Evolutionary conservation across 2,888 invertebrate species (phyloP).

Genomic region (Agrochola lychnidis): DNA sequence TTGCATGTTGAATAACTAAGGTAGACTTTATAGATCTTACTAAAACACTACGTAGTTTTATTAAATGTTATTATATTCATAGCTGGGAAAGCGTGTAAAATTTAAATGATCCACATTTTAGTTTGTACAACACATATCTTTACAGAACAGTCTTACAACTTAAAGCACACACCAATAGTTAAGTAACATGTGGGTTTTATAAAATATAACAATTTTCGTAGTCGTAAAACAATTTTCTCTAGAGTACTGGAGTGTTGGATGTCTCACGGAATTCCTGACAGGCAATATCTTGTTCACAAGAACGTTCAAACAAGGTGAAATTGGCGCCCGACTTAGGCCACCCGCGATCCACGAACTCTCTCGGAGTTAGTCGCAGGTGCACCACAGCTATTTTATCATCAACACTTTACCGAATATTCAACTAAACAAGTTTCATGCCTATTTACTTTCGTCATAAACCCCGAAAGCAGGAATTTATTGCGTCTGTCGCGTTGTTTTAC

Average conservation of each 20-base stretch:
- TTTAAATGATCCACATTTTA: neutral
- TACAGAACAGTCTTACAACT: neutral
- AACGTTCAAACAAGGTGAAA: conserved; percentile 81
- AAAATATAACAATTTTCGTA: conserved; percentile 67
- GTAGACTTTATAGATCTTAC: neutral
- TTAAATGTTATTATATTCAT: neutral
- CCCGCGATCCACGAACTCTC: conserved; percentile 75
- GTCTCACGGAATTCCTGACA: conserved; percentile 75
- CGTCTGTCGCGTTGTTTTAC: conserved; percentile 68
- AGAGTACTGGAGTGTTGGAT: conserved; percentile 74
- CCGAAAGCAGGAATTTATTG: conserved; percentile 76
- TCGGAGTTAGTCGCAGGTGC: conserved; percentile 84
- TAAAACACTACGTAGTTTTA: neutral
- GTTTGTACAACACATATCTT: neutral
- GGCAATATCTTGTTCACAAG: conserved; percentile 80
- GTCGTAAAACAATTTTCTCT: conserved; percentile 66
- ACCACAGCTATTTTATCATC: conserved; percentile 83
- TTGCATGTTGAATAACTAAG: neutral
- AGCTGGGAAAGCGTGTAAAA: neutral
- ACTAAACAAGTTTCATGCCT: conserved; percentile 82
- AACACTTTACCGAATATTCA: conserved; percentile 82
- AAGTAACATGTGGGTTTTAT: conserved; percentile 35
- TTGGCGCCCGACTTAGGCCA: conserved; percentile 78
- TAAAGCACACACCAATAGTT: conserved; percentile 2
- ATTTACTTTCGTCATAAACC: conserved; percentile 80